phyloP scores from a whole-genome alignment of 2,888 invertebrate species.

The Uropetala carovei region DNA sequence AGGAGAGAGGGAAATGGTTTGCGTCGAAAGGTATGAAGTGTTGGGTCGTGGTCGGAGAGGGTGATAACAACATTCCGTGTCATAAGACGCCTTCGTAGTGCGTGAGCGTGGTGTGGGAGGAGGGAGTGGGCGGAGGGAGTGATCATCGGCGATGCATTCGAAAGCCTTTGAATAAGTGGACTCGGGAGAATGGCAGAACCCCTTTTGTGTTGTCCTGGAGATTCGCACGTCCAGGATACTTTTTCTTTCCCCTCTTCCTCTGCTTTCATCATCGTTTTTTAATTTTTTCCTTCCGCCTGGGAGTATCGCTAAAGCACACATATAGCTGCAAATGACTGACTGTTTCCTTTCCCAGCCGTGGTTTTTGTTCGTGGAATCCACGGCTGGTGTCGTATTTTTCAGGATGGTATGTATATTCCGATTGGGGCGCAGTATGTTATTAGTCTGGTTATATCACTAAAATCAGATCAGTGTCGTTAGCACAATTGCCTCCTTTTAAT shows the following conservation, averaged over 20 bases:
- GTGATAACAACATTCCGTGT: slow-evolving; percentile 8
- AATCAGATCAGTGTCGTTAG: too few species aligned
- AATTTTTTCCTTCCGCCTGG: background rate
- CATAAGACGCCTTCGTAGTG: background rate
- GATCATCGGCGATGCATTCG: slow-evolving; percentile 5
- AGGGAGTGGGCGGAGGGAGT: background rate
- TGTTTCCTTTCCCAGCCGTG: too few species aligned
- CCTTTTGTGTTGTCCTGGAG: background rate
- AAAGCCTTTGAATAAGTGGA: background rate
- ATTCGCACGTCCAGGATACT: background rate
- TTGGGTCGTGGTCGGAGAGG: slow-evolving; percentile 10
- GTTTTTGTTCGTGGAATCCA: too few species aligned
- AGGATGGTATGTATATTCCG: too few species aligned
- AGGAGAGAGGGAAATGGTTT: slow-evolving; percentile 25
- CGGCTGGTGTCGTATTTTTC: too few species aligned
- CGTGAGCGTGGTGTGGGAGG: background rate
- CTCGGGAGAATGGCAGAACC: background rate
- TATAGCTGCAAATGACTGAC: too few species aligned
- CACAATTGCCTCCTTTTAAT: too few species aligned
- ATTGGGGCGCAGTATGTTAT: too few species aligned
- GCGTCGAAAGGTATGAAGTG: slow-evolving; percentile 42
- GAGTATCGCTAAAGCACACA: too few species aligned
- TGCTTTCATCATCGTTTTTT: background rate
- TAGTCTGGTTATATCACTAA: too few species aligned
- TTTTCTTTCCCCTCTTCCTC: background rate